Base-by-base conservation (phyloP, 2,113 vertebrate genomes). In the Scolopax mira region DNA sequence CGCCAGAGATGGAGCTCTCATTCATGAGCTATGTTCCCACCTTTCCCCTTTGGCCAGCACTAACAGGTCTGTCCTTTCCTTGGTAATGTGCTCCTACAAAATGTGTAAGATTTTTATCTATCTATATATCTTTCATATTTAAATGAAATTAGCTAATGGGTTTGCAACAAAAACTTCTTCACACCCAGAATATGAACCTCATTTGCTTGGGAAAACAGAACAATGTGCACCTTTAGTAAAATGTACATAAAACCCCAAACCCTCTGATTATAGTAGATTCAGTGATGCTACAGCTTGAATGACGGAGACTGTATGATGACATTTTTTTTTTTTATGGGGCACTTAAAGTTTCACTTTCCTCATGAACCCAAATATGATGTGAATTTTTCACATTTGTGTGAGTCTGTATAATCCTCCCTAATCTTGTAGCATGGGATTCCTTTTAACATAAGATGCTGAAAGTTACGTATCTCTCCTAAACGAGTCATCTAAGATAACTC, bases 381-480 rank as follows among this genome's bases (percentile, higher is more conserved):
- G 42, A 91, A 24, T 54, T 85, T 90, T 95, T 83, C 67, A 79
- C 65, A 67, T 51, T 21, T 9, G 7, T 90, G 48, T 67, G 46
- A 94, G 51, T 66, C 41, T 70, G 16, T 49, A 8, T 88, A 85
- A 67, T 83, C 58, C 51, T 88, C 7, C 39, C 42, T 71, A 66
- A 58, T 71, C 79, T 72, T 3, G 2, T 44, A 80, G 16, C 11
- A 35, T 64, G 42, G 46, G 72, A 83, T 55, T 78, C 24, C 33
- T 92, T 42, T 81, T 72, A 67, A 46, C 13, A n/a, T 60, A 31
- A 79, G 33, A 83, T 79, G 65, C 79, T 81, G 39, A 17, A 94
- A 94, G 72, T 58, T 73, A 89, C 93, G 55, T 55, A 22, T 54
- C 39, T 66, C 72, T 93, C 57, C 48, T 60, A 48, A 92, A 7